phyloP scores from a whole-genome alignment of 2,797 vertebrate genomes.

The Acanthurus tractus region DNA sequence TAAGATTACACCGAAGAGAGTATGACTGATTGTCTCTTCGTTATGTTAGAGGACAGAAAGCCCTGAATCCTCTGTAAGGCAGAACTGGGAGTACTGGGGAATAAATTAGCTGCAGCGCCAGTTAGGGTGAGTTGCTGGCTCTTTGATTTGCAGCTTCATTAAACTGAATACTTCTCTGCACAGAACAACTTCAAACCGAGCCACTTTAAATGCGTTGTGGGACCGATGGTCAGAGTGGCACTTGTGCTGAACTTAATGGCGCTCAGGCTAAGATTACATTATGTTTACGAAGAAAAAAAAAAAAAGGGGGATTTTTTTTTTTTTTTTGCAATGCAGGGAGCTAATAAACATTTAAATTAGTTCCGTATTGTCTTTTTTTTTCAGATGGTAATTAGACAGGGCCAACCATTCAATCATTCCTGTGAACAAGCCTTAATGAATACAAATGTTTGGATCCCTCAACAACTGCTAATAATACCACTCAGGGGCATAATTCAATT shows the following conservation, averaged over 20 bases:
- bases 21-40: slow-evolving; percentile 28
- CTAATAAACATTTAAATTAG: slow-evolving; percentile 50
- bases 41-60: not conserved
- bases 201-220: slow-evolving; percentile 14
- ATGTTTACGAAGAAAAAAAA: not conserved
- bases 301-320: not conserved
- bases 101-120: slow-evolving; percentile 17
- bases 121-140: slow-evolving; percentile 28
- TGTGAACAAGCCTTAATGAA: slow-evolving; percentile 70
- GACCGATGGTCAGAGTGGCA: slow-evolving; percentile 12
- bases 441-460: slow-evolving; percentile 75
- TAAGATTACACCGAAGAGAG: slow-evolving; percentile 5
- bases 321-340: slow-evolving; percentile 7
- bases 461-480: slow-evolving; percentile 75
- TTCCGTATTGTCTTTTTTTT: slow-evolving; percentile 39
- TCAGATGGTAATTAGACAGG: slow-evolving; percentile 58
- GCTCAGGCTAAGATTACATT: slow-evolving; percentile 5
- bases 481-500: slow-evolving; percentile 77
- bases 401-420: slow-evolving; percentile 68
- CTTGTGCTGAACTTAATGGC: slow-evolving; percentile 1
- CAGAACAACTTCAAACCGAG: slow-evolving; percentile 37
- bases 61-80: slow-evolving; percentile 9
- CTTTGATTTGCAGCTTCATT: slow-evolving; percentile 65
- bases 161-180: slow-evolving; percentile 28
- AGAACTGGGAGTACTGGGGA: slow-evolving; percentile 27